Base-by-base conservation (phyloP, 1,140 invertebrate species). In the Reticulitermes speratus region DNA sequence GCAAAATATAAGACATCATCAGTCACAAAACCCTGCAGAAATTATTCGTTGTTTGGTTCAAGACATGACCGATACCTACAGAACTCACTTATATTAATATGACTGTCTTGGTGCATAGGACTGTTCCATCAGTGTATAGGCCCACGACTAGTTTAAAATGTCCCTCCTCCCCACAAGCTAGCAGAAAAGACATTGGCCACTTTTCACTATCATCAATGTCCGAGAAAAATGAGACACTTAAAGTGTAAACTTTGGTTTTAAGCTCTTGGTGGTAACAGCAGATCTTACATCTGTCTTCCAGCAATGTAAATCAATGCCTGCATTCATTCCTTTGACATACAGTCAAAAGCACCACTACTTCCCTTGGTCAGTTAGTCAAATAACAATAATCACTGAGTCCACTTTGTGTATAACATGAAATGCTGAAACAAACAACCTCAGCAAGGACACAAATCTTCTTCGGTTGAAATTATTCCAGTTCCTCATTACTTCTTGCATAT, bases 31-130 rank as follows among this genome's bases (percentile, higher is more conserved):
- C 65, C 65, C 65, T 75, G 65, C 65, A 30, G 65, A 75, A 75
- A 30, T 25, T 75, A 75, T 75, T 75, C 65, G 65, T 75, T 75
- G 65, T 75, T 75, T 75, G 65, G 65, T 75, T 30, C 65, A 75
- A 75, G 30, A 75, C 65, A 75, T 25, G 6, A 75, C 65, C 25
- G 0, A 75, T 75, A 9, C 65, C 8, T 75, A 30, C n/a, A 75
- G n/a, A 75, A 75, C 14, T 75, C n/a, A 9, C 25, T n/a, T 14
- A n/a, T 8, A 30, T n/a, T 30, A 30, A 11, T 75, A 11, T 30
- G n/a, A n/a, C 65, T 75, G 65, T 30, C n/a, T 75, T 75, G 65
- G 65, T 75, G 65, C 65, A 75, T 9, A 25, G 65, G 25, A 75
- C 65, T 75, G 59, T 75, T 8, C 14, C n/a, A 55, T 21, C 52